phyloP scores from a whole-genome alignment of 2,797 vertebrate genomes.

The Nyctibius grandis region DNA sequence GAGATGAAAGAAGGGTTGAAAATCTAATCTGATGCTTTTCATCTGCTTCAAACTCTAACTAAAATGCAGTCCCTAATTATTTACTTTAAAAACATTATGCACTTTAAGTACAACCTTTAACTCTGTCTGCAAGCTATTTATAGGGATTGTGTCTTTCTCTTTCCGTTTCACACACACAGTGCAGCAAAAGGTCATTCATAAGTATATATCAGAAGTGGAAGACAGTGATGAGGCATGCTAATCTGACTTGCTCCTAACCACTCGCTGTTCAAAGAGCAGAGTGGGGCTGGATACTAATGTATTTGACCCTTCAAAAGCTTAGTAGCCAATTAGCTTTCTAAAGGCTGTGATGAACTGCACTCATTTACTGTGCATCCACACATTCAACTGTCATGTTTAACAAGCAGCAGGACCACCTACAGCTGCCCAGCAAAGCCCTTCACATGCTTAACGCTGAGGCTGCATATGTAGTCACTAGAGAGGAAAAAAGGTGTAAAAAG shows the following conservation, averaged over 20 bases:
- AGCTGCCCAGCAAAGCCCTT: neutral
- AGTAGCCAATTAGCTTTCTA: constrained; percentile 31
- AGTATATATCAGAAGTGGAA: neutral
- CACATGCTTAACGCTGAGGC: neutral
- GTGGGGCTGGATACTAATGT: neutral
- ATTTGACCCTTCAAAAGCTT: constrained; percentile 13
- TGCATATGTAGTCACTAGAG: neutral
- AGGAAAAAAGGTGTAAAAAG: neutral
- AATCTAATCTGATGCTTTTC: neutral
- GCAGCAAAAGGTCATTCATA: neutral
- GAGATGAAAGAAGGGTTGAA: neutral
- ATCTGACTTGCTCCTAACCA: neutral
- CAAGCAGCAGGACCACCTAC: neutral
- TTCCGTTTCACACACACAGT: neutral
- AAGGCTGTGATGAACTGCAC: constrained; percentile 5
- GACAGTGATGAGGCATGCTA: neutral
- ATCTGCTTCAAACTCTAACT: neutral
- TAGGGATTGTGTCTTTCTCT: neutral
- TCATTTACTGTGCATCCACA: neutral
- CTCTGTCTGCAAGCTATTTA: neutral
- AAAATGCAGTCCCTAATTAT: neutral
- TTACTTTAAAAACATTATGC: neutral
- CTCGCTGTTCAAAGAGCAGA: neutral
- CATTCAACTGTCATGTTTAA: neutral
- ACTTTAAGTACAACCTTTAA: neutral